Percentiles rank a stretch among this genome's conserved stretches.
phyloP scores from a whole-genome alignment of 53 echinoderm and acorn worm genomes.

The Paracentrotus lividus region DNA sequence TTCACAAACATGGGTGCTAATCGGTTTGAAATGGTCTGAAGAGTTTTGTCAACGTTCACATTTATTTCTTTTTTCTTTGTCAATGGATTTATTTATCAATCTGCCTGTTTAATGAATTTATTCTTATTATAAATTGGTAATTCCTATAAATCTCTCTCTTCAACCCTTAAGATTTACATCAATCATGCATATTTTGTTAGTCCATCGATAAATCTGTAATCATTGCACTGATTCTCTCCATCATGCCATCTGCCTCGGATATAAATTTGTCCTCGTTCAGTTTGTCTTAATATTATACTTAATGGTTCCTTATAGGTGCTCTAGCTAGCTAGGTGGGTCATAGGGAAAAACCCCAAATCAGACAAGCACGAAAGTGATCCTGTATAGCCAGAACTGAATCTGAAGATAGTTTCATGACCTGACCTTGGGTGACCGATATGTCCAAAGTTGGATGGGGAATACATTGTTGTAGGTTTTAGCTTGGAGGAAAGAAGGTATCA shows the following conservation, averaged over 20 bases:
- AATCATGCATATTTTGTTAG: neutral
- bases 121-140: neutral
- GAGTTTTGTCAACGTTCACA: neutral
- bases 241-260: conserved; percentile 16
- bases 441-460: no score
- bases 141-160: neutral
- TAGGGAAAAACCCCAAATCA: no score
- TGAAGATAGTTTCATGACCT: no score
- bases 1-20: no score
- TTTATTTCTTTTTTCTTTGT: neutral
- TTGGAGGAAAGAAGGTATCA: no score
- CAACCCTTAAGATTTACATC: neutral
- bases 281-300: neutral
- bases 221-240: neutral
- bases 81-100: neutral
- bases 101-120: neutral
- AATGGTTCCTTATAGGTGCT: neutral
- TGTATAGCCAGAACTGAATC: no score
- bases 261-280: neutral
- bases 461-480: no score
- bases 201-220: neutral
- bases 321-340: no score
- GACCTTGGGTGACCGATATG: no score
- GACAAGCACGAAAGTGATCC: no score
- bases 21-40: neutral